Evolutionary conservation across 2,113 vertebrate species (phyloP).

Genomic region (Dasyornis broadbenti): DNA sequence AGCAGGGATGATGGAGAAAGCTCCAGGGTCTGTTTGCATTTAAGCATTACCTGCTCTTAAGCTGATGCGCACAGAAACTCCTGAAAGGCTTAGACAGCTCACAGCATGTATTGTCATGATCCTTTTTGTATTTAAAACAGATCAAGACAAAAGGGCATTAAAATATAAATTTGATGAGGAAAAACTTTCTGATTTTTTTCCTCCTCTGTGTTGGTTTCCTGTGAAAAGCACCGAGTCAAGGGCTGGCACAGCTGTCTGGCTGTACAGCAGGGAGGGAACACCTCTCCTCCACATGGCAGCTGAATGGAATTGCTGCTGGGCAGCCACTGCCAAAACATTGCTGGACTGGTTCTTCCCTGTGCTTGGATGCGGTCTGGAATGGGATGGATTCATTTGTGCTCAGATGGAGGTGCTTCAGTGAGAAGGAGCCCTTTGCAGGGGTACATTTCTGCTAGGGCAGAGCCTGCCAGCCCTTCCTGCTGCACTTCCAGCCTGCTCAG

Average conservation of each 20-base stretch:
- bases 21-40: background rate
- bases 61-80: background rate
- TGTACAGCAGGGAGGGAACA: background rate
- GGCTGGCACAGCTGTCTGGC: constrained; percentile 3
- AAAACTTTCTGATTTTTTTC: background rate
- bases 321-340: background rate
- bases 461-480: background rate
- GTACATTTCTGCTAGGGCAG: background rate
- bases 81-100: background rate
- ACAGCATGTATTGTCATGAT: background rate
- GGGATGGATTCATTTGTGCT: background rate
- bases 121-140: background rate
- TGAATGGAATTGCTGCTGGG: background rate
- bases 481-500: background rate
- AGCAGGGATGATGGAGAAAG: background rate
- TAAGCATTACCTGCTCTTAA: background rate
- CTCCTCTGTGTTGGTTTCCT: background rate
- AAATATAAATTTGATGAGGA: background rate
- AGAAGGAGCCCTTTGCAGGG: background rate
- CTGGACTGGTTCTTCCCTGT: background rate
- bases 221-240: background rate
- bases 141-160: background rate
- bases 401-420: background rate
- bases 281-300: background rate
- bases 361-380: background rate